phyloP scores from a whole-genome alignment of 1,140 invertebrate species.

The Drosophila kohkoa region DNA sequence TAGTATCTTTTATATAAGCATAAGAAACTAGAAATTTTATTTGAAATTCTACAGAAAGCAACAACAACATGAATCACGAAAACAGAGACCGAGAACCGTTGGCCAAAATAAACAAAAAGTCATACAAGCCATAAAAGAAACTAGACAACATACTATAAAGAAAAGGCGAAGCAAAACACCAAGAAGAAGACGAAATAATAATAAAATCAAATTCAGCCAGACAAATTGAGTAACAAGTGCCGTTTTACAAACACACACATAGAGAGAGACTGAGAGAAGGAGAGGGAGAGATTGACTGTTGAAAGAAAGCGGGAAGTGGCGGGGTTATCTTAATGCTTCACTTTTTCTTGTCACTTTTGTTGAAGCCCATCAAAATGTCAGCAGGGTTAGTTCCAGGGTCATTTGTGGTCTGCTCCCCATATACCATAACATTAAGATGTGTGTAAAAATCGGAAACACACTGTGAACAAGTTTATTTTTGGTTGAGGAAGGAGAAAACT shows the following conservation, averaged over 20 bases:
- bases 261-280: not conserved
- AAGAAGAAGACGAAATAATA: slow-evolving; percentile 51
- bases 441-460: slow-evolving; percentile 31
- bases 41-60: slow-evolving; percentile 67
- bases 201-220: slow-evolving; percentile 62
- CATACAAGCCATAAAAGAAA: slow-evolving; percentile 52
- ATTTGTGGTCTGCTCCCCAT: slow-evolving; percentile 25
- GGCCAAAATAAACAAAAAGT: slow-evolving; percentile 61
- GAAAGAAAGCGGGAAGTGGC: slow-evolving; percentile 6
- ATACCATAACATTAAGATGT: slow-evolving; percentile 5
- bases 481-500: slow-evolving; percentile 17
- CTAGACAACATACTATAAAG: slow-evolving; percentile 13
- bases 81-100: slow-evolving; percentile 30
- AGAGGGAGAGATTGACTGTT: not conserved
- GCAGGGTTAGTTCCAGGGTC: slow-evolving; percentile 40
- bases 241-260: slow-evolving; percentile 36
- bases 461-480: slow-evolving; percentile 19
- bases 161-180: slow-evolving; percentile 26
- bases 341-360: slow-evolving; percentile 45
- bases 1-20: slow-evolving; percentile 23
- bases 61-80: not conserved
- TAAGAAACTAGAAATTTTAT: slow-evolving; percentile 69
- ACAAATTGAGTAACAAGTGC: slow-evolving; percentile 79
- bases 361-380: slow-evolving; percentile 38
- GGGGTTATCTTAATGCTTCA: slow-evolving; percentile 27